Evolutionary conservation across 2,797 vertebrate genomes (phyloP), one percentile per base, ranked within the genome.

Genomic region (Spinibarbus caldwelli): DNA sequence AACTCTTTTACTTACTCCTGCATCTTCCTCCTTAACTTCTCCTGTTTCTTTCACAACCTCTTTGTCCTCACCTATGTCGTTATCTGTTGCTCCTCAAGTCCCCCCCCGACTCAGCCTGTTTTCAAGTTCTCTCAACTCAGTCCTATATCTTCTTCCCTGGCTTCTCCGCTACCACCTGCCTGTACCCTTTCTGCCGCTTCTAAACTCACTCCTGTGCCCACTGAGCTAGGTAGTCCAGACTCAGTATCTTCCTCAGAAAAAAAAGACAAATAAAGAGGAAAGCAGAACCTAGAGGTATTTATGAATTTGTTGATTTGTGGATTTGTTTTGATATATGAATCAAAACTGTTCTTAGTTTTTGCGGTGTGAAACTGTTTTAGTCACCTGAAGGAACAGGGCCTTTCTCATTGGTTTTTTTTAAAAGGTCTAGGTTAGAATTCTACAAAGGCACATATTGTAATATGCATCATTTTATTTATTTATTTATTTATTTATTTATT

Each of bases 211-310:
- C 45, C 45, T 47, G 45, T 47, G 64, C 36, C 64, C 64, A 67
- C 17, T 67, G 31, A 67, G 31, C 64, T 36, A 17, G 64, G 17
- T 15, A 36, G 1, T 36, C 29, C 17, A 34, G 31, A 17, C 31
- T 3, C 64, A 36, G 31, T 67, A 31, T 8, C 31, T 34, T 34
- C 31, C 31, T 34, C 31, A 21, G 2, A 9, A 67, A 36, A 67
- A 67, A 34, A 36, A 67, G 29, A 67, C 62, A 31, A 64, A 64
- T 64, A 64, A 67, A 31, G 64, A 67, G 64, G 64, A 67, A 36
- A 67, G 31, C 31, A 36, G 64, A 36, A 6, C 14, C 7, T 17
- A 67, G 15, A 34, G 64, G 64, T 36, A 67, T 36, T 29, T 66
- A 14, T 66, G 62, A 6, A 15, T 66, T 66, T 66, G 0, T 64